Evolutionary conservation across 2,888 invertebrate genomes (phyloP), one percentile per base, ranked within the genome.

Genomic region (Acheta domesticus): DNA sequence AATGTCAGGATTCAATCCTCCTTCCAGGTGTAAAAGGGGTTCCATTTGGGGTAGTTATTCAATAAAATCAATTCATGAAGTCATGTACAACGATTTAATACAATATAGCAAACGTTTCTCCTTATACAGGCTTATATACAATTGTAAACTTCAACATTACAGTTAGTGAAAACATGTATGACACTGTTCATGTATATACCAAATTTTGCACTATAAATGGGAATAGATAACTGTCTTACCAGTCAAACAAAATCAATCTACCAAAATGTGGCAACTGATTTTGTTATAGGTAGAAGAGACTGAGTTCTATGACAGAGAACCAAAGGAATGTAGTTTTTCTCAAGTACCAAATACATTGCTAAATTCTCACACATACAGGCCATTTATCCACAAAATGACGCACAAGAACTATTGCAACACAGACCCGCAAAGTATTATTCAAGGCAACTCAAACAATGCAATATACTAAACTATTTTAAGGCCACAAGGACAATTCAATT

Each of bases 51-150:
- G 36, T 36, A 1, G 36, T 74, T 23, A 75, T 16, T 20, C 1
- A 23, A 21, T 19, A 75, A 75, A 75, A 23, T 12, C 36, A 23
- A 23, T 21, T 21, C 50, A 36, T 48, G n/a, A 75, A 79, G 48
- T 23, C 50, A 79, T 79, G 75, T 79, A 77, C 77, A 77, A 79
- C 75, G 36, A 23, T 79, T 79, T 79, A 79, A 79, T 79, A 79
- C 62, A 76, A 76, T 76, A 79, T 79, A 79, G 79, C 76, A 79
- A 79, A 79, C 75, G 48, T 75, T 75, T 79, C 36, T 23, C 50
- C 23, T 77, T 36, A 49, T 49, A 19, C 76, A 76, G 48, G 36
- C n/a, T 76, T 76, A 76, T 76, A 49, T 76, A 76, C 76, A 76
- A 62, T 62, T n/a, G 36, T 36, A 62, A 62, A 62, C 16, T 62